Evolutionary conservation across 2,113 vertebrate genomes (phyloP).

Genomic region (Kobus ellipsiprymnus): DNA sequence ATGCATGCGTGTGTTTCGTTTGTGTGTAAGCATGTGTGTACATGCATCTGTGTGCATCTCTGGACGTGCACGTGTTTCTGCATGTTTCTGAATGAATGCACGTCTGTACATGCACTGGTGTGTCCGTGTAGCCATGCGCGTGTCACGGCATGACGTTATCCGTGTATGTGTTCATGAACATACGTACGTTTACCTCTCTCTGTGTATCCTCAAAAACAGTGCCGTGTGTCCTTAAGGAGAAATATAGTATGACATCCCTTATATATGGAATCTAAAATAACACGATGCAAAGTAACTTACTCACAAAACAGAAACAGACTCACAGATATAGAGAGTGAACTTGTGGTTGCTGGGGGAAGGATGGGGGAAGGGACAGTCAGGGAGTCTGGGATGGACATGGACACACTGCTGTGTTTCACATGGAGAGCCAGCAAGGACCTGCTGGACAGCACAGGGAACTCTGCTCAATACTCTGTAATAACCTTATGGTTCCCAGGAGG

Average conservation of each 20-base stretch:
- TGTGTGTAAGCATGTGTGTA: background rate
- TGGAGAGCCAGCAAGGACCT: background rate
- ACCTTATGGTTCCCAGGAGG: fast-evolving
- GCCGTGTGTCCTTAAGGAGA: background rate
- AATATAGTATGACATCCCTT: background rate
- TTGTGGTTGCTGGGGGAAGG: background rate
- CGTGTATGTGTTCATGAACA: background rate
- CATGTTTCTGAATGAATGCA: background rate
- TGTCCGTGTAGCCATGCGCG: fast-evolving
- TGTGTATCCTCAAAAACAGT: background rate
- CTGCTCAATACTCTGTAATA: background rate
- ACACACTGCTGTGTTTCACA: background rate
- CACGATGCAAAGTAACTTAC: background rate
- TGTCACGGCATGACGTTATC: background rate
- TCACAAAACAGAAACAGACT: background rate
- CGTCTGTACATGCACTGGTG: fast-evolving
- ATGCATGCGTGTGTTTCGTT: fast-evolving
- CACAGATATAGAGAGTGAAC: background rate
- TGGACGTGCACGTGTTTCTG: fast-evolving
- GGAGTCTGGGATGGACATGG: background rate
- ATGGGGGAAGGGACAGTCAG: background rate
- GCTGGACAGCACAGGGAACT: fast-evolving
- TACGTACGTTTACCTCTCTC: fast-evolving
- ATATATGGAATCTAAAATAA: background rate
- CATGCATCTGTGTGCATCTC: fast-evolving